phyloP scores from a whole-genome alignment of 92 coral and sea anemone species.

The Muricea muricata region DNA sequence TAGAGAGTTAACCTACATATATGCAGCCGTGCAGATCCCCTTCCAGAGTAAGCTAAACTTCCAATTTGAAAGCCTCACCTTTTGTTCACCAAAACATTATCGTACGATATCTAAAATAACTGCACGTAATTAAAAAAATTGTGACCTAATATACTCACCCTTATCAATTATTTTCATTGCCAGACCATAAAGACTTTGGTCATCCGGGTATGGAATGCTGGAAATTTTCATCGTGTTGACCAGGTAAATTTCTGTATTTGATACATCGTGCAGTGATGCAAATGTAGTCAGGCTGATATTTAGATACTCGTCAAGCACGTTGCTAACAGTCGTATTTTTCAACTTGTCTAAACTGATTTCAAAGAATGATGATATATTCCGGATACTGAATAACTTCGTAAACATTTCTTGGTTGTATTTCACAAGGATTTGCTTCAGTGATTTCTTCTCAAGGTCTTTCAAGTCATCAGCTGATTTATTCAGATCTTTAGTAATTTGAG shows the following conservation, averaged over 20 bases:
- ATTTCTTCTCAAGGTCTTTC: conserved; percentile 7
- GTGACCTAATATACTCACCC: conserved; percentile 1
- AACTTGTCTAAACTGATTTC: neutral
- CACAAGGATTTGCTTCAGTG: conserved; percentile 22
- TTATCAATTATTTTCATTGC: neutral
- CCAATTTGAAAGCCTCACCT: no score
- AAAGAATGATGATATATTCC: conserved; percentile 28
- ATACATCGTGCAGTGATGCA: conserved; percentile 8
- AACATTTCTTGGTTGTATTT: conserved; percentile 5
- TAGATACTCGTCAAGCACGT: neutral
- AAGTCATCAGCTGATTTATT: neutral
- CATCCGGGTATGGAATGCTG: neutral
- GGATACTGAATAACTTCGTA: conserved; percentile 11
- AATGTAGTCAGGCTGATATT: neutral
- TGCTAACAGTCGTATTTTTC: conserved; percentile 14
- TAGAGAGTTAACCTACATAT: no score
- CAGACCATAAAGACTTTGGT: conserved; percentile 12
- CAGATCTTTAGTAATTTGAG: neutral
- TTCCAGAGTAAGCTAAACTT: no score
- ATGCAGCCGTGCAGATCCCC: no score
- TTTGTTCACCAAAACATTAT: no score
- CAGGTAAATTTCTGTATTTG: neutral
- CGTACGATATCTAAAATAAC: no score
- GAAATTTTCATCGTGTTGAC: neutral
- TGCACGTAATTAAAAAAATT: neutral